Base-by-base conservation (phyloP, 1,140 invertebrate genomes). In the Dolichoris vasculosae region DNA sequence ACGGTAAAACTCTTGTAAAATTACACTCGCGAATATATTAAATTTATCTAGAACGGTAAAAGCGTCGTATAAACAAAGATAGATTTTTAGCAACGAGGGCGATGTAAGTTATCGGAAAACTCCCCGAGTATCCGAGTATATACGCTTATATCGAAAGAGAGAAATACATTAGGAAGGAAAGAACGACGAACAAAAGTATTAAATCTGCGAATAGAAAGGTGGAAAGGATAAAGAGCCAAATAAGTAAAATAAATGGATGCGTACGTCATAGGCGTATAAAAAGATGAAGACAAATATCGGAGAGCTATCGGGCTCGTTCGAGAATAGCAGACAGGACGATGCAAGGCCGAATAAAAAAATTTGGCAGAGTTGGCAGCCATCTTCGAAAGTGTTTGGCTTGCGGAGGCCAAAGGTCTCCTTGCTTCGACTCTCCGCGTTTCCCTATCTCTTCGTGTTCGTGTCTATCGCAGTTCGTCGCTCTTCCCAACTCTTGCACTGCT, bases 301-400 rank as follows among this genome's bases (percentile, higher is more conserved):
- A 15, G 32, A 26, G 59, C n/a, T 11, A 64, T 64, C 30, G 59
- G n/a, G n/a, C n/a, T 67, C 64, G 32, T 7, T 6, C 30, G 64
- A 67, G n/a, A 67, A 67, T 67, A 67, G 13, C 30, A 35, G 63
- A 64, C 64, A 55, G 51, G 51, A 55, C 51, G 51, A 55, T 55
- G 51, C 51, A 67, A 67, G 64, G 64, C 30, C 30, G 64, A 67
- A n/a, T 35, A 67, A 67, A 67, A 67, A 67, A 67, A 67, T 35
- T 67, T 67, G 64, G 64, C 64, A 35, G n/a, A 64, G 20, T 26
- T 30, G n/a, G 26, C 46, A 13, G 64, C 64, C 30, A 67, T 67
- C 32, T 67, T 67, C 64, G 32, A 67, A 67, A 67, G 3, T 67
- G 32, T 15, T 67, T 32, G 64, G 17, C 64, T 67, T 2, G 35